Evolutionary conservation across 2,113 vertebrate species (phyloP), one percentile per base, ranked within the genome.

Genomic region (Poeciliopsis retropinna): DNA sequence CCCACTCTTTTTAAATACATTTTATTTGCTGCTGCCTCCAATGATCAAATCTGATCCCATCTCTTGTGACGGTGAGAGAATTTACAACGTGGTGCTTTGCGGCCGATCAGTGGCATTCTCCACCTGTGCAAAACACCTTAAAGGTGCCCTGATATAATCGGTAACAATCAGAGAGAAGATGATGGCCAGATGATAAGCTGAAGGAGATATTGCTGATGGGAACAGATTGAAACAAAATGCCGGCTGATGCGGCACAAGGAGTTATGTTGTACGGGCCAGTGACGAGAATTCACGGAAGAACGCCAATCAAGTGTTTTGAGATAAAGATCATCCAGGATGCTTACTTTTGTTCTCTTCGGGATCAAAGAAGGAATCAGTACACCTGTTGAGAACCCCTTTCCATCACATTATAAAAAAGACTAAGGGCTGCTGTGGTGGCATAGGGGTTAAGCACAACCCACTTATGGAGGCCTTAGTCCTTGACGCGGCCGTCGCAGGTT

Each of bases 211-310:
- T 67, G 0, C 32, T 63, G 85, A 90, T 89, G 71, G 80, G 80
- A 81, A 85, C 86, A 86, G 86, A 91, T 85, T 89, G 85, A 83
- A 90, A 91, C 75, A 87, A 92, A 89, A 91, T 87, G 81, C 81
- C 64, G 65, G 78, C 41, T n/a, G 75, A 85, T 73, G 41, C 13
- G 64, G 37, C 0, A 1, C 5, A 0, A 68, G 37, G 66, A 80
- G 74, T 37, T 12, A 81, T 81, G 76, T 79, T 69, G 71, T 41
- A 67, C 13, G n/a, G 78, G 65, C 79, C 41, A 54, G 72, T 77
- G 67, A 76, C 10, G n/a, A 71, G 65, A 82, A 65, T 80, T 84
- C 65, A 57, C 32, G 1, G 64, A 83, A 74, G 41, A 67, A 64
- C 34, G 67, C 57, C 15, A 12, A 51, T 73, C 71, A 73, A 25